Conservation (phyloP, 2,113 vertebrate genomes). For the Peromyscus leucopus region DNA sequence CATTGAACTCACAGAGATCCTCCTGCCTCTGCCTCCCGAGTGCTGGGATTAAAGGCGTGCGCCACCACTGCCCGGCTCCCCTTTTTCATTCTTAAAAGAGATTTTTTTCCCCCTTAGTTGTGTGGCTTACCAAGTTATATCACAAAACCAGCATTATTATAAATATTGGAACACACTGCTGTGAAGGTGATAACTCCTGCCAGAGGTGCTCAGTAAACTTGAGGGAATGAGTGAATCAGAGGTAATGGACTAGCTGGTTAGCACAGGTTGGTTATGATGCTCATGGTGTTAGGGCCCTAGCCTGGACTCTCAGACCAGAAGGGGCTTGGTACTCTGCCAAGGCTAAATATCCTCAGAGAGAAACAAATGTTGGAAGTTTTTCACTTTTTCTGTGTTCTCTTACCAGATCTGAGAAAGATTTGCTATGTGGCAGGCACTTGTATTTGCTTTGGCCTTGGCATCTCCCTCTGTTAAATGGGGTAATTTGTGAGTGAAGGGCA, state of each 20-base stretch:
- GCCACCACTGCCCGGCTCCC: too few species aligned
- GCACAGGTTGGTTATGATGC: background rate
- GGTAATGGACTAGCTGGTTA: background rate
- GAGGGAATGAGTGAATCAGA: background rate
- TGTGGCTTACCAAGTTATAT: conserved; percentile 36
- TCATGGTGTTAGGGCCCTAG: conserved; percentile 42
- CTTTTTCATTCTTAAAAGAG: background rate
- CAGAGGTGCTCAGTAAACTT: background rate
- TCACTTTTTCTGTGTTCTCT: conserved; percentile 45
- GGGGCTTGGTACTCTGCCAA: conserved; percentile 60
- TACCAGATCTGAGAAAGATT: conserved; percentile 16
- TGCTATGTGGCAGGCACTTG: background rate
- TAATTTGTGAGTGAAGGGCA: conserved; percentile 62
- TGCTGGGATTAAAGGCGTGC: too few species aligned
- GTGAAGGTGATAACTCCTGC: background rate
- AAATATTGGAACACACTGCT: background rate
- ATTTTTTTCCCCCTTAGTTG: background rate
- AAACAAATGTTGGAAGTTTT: conserved; percentile 43
- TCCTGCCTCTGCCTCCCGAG: too few species aligned
- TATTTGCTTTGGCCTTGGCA: conserved; percentile 52
- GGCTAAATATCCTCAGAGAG: conserved; percentile 16
- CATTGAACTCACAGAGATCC: too few species aligned
- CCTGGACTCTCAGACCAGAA: conserved; percentile 44
- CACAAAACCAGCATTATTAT: background rate
- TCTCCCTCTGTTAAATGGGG: conserved; percentile 47